These are phyloP conservation scores for Eunapius fragilis DNA, from an alignment of 37 sponge, comb jelly and placozoan genomes.

Conservation along the genomic window DNA sequence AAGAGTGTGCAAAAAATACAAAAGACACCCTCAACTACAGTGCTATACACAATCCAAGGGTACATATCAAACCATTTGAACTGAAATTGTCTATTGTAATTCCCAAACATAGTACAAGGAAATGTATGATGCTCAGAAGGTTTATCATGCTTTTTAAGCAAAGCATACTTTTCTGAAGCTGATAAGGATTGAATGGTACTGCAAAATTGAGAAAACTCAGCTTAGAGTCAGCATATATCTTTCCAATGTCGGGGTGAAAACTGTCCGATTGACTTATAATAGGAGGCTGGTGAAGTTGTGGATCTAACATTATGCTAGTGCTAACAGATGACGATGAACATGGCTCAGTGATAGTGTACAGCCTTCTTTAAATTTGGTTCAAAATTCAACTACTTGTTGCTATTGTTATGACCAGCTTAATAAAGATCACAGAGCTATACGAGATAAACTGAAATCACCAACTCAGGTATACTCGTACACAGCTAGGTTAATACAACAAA, in stretches of 20 bases:
- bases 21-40: constrained; percentile 42
- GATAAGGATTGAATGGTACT: background rate
- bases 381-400: background rate
- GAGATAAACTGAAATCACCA: too few relatives aligned
- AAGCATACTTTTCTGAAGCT: constrained; percentile 4
- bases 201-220: background rate
- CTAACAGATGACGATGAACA: background rate
- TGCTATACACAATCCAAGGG: constrained; percentile 43
- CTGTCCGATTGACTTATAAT: background rate
- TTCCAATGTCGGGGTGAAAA: background rate
- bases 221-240: background rate
- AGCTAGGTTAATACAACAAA: too few relatives aligned
- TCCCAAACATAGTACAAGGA: background rate
- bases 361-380: background rate
- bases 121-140: background rate
- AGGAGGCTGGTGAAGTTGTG: background rate
- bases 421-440: background rate
- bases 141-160: background rate
- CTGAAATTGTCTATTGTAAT: constrained; percentile 18
- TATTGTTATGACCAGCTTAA: background rate
- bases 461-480: too few relatives aligned
- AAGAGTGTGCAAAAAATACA: constrained; percentile 32
- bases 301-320: background rate
- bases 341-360: background rate
- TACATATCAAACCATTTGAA: constrained; percentile 10